Evolutionary conservation across 2,888 invertebrate genomes (phyloP).

Genomic region (Agapostemon virescens): DNA sequence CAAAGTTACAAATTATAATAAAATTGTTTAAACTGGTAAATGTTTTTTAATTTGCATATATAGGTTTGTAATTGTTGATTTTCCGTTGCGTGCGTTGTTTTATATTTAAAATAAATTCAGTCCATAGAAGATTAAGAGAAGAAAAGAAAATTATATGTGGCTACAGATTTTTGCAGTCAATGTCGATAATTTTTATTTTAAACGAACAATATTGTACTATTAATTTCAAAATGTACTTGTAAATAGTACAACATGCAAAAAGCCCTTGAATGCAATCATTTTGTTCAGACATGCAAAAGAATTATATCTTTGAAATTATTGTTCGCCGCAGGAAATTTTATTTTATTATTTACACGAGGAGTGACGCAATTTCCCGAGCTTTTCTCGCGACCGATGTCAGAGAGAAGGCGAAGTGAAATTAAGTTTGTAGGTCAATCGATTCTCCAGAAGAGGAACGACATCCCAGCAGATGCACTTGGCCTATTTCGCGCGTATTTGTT

Average conservation of each 20-base stretch:
- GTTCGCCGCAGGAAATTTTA: background rate
- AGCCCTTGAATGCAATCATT: background rate
- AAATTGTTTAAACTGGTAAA: no score
- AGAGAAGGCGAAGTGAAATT: slow-evolving; percentile 33
- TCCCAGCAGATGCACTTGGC: slow-evolving; percentile 52
- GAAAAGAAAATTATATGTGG: no score
- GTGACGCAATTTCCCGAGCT: background rate
- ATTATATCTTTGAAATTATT: background rate
- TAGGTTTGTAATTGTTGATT: no score
- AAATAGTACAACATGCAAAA: background rate
- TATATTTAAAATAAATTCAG: no score
- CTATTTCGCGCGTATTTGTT: slow-evolving; percentile 59
- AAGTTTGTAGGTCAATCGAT: slow-evolving; percentile 53
- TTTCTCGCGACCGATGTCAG: background rate
- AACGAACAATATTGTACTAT: background rate
- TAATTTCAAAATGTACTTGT: background rate
- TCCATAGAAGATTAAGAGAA: no score
- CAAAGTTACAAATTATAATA: no score
- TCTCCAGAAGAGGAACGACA: slow-evolving; percentile 39
- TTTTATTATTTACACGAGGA: background rate
- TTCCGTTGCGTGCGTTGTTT: no score
- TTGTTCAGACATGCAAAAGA: background rate
- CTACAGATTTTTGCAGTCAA: background rate
- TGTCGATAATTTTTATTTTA: background rate
- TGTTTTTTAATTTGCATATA: no score